A percentile compares a stretch with the other conserved stretches of the same genome.
phyloP scores from a whole-genome alignment of 2,113 vertebrate species.

The Alligator sinensis region DNA sequence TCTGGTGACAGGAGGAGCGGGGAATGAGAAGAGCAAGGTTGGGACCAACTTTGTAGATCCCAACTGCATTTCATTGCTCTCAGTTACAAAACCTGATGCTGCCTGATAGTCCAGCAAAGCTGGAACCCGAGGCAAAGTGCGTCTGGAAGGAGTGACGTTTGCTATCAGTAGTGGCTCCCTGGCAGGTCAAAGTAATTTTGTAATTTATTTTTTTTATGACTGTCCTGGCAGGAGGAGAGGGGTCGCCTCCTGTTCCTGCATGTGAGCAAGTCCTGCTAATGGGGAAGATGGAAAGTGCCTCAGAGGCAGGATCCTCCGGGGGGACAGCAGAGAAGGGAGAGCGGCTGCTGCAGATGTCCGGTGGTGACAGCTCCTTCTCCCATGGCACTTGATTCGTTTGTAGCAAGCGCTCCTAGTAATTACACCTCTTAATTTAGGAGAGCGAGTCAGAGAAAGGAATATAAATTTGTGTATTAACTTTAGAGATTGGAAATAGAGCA shows the following conservation, averaged over 20 bases:
- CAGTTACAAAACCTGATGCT: neutral
- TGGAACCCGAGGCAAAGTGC: neutral
- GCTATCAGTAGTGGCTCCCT: neutral
- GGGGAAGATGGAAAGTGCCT: constrained; percentile 48
- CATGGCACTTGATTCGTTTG: constrained; percentile 51
- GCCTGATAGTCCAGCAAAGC: neutral
- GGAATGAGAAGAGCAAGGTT: neutral
- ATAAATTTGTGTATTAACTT: constrained; percentile 76
- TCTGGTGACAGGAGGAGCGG: neutral
- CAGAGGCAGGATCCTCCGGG: constrained; percentile 34
- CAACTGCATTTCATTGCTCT: neutral
- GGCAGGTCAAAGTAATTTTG: neutral
- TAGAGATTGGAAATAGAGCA: constrained; percentile 70
- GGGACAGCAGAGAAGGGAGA: constrained; percentile 26
- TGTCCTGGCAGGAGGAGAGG: neutral
- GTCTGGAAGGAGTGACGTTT: neutral
- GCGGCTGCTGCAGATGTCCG: constrained; percentile 43
- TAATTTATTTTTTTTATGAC: constrained; percentile 4
- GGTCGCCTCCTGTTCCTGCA: neutral
- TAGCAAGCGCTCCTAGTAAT: constrained; percentile 70
- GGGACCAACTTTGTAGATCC: constrained; percentile 27
- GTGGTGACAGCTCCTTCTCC: constrained; percentile 60
- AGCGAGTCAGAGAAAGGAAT: constrained; percentile 75
- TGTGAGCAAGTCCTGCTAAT: constrained; percentile 41
- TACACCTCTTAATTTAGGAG: constrained; percentile 76